Evolutionary conservation across 1,140 invertebrate genomes (phyloP).

Genomic region (Saccostrea cuccullata): DNA sequence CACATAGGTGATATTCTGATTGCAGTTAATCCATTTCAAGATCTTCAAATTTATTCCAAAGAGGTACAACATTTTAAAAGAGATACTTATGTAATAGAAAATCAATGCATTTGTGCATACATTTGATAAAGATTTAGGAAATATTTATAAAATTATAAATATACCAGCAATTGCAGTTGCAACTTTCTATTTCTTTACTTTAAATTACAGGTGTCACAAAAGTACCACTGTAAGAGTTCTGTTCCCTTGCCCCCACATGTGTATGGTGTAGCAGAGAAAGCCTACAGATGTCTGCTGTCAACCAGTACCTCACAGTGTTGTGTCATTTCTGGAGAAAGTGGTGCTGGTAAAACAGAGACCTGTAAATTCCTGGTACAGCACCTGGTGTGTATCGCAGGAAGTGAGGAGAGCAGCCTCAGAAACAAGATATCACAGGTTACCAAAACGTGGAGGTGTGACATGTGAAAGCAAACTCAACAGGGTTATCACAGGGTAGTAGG

Average conservation of each 20-base stretch:
- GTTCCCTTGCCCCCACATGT: constrained; percentile 87
- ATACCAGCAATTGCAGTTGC: too few species aligned
- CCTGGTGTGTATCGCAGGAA: constrained; percentile 61
- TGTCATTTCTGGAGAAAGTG: constrained; percentile 93
- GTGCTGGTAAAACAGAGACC: constrained; percentile 97
- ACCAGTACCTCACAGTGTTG: constrained; percentile 81
- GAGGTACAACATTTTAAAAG: constrained; percentile 79
- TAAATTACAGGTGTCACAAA: constrained; percentile 63
- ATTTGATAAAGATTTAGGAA: too few species aligned
- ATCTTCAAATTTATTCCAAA: constrained; percentile 86
- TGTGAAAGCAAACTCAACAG: constrained; percentile 53
- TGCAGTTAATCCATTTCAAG: constrained; percentile 89
- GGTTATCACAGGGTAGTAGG: neutral
- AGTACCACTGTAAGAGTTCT: constrained; percentile 58
- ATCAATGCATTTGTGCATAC: neutral
- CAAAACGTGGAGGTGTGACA: too few species aligned
- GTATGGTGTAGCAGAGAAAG: constrained; percentile 87
- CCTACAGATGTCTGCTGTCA: constrained; percentile 89
- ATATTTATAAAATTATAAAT: too few species aligned
- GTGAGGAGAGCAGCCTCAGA: constrained; percentile 65
- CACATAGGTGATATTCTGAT: constrained; percentile 92
- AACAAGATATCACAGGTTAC: constrained; percentile 70
- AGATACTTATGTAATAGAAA: neutral
- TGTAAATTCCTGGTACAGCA: constrained; percentile 72
- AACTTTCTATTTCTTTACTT: too few species aligned